These are phyloP conservation scores for Orussus abietinus DNA, from an alignment of 1,140 invertebrate genomes.

Conservation along the genomic window DNA sequence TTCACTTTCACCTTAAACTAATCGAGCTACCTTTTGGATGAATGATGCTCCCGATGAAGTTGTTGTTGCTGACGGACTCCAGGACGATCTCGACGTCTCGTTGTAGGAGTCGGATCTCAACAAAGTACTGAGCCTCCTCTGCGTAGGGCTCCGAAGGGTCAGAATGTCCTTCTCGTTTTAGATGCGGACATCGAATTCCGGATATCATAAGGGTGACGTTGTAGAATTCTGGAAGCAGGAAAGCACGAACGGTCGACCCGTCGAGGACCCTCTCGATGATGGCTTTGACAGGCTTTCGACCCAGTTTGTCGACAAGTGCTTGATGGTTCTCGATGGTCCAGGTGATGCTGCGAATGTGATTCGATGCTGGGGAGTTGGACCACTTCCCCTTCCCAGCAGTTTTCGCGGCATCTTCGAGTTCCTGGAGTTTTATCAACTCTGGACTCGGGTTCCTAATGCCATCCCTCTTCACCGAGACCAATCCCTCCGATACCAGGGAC, in stretches of 20 bases:
- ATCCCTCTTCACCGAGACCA: slow-evolving; percentile 78
- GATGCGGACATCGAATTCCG: slow-evolving; percentile 83
- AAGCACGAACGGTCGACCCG: slow-evolving; percentile 89
- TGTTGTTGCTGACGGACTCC: slow-evolving; percentile 88
- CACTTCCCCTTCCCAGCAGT: slow-evolving; percentile 83
- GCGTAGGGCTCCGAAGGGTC: slow-evolving; percentile 68
- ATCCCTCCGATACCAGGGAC: slow-evolving; percentile 79
- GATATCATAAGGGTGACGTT: slow-evolving; percentile 92
- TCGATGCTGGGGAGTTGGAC: slow-evolving; percentile 53
- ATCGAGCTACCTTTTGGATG: slow-evolving; percentile 72
- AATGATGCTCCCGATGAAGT: slow-evolving; percentile 90
- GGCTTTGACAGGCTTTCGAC: slow-evolving; percentile 76
- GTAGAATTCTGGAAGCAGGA: slow-evolving; percentile 83
- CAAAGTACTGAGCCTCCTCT: slow-evolving; percentile 85
- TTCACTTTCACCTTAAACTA: no score
- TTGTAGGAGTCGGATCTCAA: slow-evolving; percentile 87
- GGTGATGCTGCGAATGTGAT: slow-evolving; percentile 80
- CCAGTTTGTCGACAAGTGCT: slow-evolving; percentile 75
- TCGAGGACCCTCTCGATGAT: slow-evolving; percentile 95
- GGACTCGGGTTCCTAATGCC: slow-evolving; percentile 63
- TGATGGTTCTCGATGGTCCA: slow-evolving; percentile 83
- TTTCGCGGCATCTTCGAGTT: slow-evolving; percentile 90
- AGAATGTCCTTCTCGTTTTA: slow-evolving; percentile 55
- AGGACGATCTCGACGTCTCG: slow-evolving; percentile 89
- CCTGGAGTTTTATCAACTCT: slow-evolving; percentile 67